These are phyloP conservation scores for Lepidochrysops patricia DNA, from an alignment of 2,888 invertebrate genomes.

Conservation along the genomic window DNA sequence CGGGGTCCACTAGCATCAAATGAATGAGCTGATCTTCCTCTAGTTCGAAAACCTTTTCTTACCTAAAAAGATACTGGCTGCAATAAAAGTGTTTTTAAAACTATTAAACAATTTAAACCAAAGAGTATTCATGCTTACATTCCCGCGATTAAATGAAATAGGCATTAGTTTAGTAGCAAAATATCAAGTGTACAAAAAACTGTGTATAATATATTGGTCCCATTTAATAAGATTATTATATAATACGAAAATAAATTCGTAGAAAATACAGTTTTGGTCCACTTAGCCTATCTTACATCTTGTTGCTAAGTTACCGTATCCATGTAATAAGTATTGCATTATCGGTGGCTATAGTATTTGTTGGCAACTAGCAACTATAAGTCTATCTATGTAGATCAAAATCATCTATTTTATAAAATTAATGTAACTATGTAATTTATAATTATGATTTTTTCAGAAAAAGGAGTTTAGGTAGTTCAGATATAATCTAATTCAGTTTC, in stretches of 20 bases:
- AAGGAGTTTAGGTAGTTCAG: too few relatives aligned
- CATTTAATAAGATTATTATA: conserved; percentile 35
- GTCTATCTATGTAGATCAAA: too few relatives aligned
- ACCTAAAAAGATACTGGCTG: conserved; percentile 36
- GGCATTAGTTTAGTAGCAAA: conserved; percentile 50
- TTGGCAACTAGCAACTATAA: too few relatives aligned
- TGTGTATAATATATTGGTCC: conserved; percentile 44
- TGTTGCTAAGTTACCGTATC: conserved; percentile 46
- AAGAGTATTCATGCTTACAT: conserved; percentile 40
- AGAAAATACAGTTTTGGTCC: conserved; percentile 58
- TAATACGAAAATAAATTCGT: conserved; percentile 55
- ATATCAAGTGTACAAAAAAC: conserved; percentile 34
- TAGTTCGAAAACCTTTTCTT: conserved; percentile 62
- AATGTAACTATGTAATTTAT: too few relatives aligned
- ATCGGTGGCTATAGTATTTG: too few relatives aligned
- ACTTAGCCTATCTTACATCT: conserved; percentile 37
- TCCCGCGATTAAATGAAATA: conserved; percentile 61
- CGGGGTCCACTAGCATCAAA: conserved; percentile 50
- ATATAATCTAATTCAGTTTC: too few relatives aligned
- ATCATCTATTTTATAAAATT: too few relatives aligned
- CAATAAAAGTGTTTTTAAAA: background rate
- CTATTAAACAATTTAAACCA: background rate
- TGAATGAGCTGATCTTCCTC: conserved; percentile 67
- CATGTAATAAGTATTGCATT: too few relatives aligned
- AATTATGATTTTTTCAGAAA: too few relatives aligned